phyloP scores from a whole-genome alignment of 2,113 vertebrate genomes.

The Ramphastos sulfuratus region DNA sequence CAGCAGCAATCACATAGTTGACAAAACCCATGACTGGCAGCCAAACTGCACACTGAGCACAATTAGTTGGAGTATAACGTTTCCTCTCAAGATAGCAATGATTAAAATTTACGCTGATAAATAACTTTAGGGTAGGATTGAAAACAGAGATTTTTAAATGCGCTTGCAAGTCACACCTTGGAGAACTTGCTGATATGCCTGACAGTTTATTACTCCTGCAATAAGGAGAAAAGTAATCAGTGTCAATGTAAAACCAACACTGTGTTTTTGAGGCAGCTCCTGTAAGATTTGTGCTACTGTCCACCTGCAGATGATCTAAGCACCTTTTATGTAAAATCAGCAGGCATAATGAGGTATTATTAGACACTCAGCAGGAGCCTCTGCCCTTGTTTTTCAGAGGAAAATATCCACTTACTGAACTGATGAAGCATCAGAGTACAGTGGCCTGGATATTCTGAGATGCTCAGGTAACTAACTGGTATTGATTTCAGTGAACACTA shows the following conservation, averaged over 20 bases:
- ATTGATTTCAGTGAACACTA: not conserved
- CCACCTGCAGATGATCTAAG: not conserved
- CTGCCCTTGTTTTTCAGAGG: not conserved
- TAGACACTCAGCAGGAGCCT: not conserved
- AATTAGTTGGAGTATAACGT: slow-evolving; percentile 58
- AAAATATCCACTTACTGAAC: not conserved
- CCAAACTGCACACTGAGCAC: not conserved
- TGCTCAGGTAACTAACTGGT: slow-evolving; percentile 3
- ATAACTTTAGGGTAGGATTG: slow-evolving; percentile 8
- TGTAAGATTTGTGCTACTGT: not conserved
- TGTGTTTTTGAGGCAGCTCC: not conserved
- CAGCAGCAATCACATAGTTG: not conserved
- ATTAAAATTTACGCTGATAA: slow-evolving; percentile 61
- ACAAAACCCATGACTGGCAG: slow-evolving; percentile 8
- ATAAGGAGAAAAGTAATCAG: not conserved
- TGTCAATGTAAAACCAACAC: not conserved
- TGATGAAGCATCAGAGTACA: not conserved
- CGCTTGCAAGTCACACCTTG: slow-evolving; percentile 5
- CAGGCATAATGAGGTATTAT: slow-evolving; percentile 31
- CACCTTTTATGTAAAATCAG: slow-evolving; percentile 46
- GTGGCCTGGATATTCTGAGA: not conserved
- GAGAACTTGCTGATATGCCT: slow-evolving; percentile 15
- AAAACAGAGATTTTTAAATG: slow-evolving; percentile 38
- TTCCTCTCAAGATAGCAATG: slow-evolving; percentile 60
- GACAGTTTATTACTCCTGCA: not conserved